These are phyloP conservation scores for Bactericera cockerelli DNA, from an alignment of 1,140 invertebrate species.

Conservation along the genomic window DNA sequence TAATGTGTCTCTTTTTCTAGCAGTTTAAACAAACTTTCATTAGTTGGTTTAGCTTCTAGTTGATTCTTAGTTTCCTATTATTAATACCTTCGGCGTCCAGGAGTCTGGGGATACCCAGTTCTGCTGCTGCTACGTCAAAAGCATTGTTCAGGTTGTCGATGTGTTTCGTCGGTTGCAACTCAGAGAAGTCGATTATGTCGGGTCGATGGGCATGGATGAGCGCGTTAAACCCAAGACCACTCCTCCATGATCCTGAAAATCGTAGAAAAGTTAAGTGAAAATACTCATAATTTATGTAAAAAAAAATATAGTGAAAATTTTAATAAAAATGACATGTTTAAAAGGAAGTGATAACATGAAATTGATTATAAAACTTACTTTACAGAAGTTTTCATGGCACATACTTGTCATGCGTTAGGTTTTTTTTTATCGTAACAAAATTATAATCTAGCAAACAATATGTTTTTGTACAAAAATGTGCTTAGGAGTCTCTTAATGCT, in stretches of 20 bases:
- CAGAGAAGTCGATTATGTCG: constrained; percentile 75
- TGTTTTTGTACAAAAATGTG: too few relatives aligned
- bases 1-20: too few relatives aligned
- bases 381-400: too few relatives aligned
- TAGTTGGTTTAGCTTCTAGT: too few relatives aligned
- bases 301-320: constrained; percentile 10
- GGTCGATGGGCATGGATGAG: constrained; percentile 91
- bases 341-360: neutral
- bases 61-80: too few relatives aligned
- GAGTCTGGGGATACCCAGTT: constrained; percentile 69
- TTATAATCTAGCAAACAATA: too few relatives aligned
- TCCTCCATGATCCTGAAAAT: constrained; percentile 77
- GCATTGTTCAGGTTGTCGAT: constrained; percentile 91
- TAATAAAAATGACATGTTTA: neutral
- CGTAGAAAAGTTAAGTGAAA: constrained; percentile 3
- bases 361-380: too few relatives aligned
- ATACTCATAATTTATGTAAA: constrained; percentile 9
- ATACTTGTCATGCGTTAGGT: too few relatives aligned
- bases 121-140: constrained; percentile 81
- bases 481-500: too few relatives aligned
- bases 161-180: constrained; percentile 54
- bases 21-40: too few relatives aligned
- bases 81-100: constrained; percentile 60
- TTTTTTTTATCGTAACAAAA: too few relatives aligned
- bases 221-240: constrained; percentile 89